Percentiles rank a stretch among this genome's conserved stretches.
Conservation (phyloP, 64 coral and sea anemone genomes). For the Stichodactyla mertensii region DNA sequence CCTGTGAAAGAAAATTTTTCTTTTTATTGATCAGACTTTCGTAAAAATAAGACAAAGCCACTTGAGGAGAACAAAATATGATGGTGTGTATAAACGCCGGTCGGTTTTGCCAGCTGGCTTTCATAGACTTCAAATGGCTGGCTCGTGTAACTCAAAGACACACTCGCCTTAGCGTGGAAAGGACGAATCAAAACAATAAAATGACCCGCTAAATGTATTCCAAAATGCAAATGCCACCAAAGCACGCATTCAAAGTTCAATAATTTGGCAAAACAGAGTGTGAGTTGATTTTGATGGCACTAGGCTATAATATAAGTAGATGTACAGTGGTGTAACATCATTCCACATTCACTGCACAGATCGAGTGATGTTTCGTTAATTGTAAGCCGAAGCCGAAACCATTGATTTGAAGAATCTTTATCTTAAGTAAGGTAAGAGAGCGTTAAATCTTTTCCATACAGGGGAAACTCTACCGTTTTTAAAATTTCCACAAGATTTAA, state of each 20-base stretch:
- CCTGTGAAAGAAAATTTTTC: neutral
- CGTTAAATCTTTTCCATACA: too few species aligned
- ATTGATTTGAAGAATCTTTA: too few species aligned
- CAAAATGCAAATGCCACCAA: neutral
- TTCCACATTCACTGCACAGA: too few species aligned
- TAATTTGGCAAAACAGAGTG: neutral
- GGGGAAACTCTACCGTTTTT: too few species aligned
- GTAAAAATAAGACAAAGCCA: neutral
- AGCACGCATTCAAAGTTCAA: neutral
- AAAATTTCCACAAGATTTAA: too few species aligned
- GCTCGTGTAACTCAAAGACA: neutral
- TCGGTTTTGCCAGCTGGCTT: neutral
- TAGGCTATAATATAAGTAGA: neutral
- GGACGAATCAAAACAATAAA: neutral
- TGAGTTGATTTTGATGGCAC: neutral
- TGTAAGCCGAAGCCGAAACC: too few species aligned
- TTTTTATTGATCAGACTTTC: neutral
- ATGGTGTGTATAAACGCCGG: neutral
- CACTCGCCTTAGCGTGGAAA: neutral
- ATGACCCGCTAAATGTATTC: neutral
- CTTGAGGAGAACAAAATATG: neutral
- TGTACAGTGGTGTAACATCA: too few species aligned
- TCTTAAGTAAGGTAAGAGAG: too few species aligned
- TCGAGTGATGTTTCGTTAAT: too few species aligned
- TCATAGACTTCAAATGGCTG: conserved; percentile 8